Percentiles rank a stretch among this genome's conserved stretches.
Conservation (phyloP, 2,888 invertebrate species). For the Amphipyra berbera region DNA sequence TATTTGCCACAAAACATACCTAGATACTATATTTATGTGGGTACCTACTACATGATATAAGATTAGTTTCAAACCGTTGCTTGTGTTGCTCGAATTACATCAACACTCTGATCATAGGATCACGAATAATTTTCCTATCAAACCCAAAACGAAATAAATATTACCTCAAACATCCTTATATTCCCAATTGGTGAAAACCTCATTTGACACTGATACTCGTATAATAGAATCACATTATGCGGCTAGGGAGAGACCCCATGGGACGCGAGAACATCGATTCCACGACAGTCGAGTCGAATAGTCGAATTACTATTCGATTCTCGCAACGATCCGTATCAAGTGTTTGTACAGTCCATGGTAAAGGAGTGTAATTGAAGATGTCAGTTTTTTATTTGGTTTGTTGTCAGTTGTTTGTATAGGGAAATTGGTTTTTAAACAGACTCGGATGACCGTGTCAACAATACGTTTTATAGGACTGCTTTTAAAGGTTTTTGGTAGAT, state of each 20-base stretch:
- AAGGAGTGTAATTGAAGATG: constrained; percentile 76
- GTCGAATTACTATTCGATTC: constrained; percentile 66
- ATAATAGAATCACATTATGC: constrained; percentile 73
- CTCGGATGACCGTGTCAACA: constrained; percentile 59
- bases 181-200: constrained; percentile 57
- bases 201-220: constrained; percentile 61
- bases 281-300: constrained; percentile 54
- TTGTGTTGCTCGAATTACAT: too few relatives aligned
- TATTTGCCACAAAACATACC: too few relatives aligned
- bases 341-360: constrained; percentile 69
- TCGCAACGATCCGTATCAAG: constrained; percentile 63
- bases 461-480: constrained; percentile 1
- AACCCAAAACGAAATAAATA: constrained; percentile 19
- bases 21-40: too few relatives aligned
- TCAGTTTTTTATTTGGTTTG: constrained; percentile 68
- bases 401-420: constrained; percentile 68
- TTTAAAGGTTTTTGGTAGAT: background rate
- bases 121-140: too few relatives aligned
- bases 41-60: too few relatives aligned
- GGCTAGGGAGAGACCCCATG: constrained; percentile 50
- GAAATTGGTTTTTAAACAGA: constrained; percentile 76
- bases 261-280: constrained; percentile 63
- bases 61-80: too few relatives aligned
- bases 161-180: constrained; percentile 36
- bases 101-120: too few relatives aligned